Base-by-base conservation (phyloP, 1,140 invertebrate species). In the Trichonephila clavata region DNA sequence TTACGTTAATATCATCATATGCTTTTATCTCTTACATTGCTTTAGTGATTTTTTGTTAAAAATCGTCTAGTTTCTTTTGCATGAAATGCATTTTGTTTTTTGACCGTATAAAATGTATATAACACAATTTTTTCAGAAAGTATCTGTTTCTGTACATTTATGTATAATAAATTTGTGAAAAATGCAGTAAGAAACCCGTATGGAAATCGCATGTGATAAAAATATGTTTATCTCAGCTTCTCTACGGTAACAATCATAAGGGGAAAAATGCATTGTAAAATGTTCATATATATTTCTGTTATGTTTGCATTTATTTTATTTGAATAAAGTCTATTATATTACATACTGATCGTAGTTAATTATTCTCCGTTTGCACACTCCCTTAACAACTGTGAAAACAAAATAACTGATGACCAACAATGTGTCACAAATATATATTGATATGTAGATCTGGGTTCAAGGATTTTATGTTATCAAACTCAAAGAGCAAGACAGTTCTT, bases 271-370 rank as follows among this genome's bases (percentile, higher is more conserved):
- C 65, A 27, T 68, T 68, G 65, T 68, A 68, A 68, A 68, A 68
- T 24, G 10, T n/a, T 27, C 65, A 68, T 68, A 24, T 27, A 24
- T 24, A 27, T 68, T 68, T 68, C n/a, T 10, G n/a, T 68, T 68
- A 14, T 68, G 65, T n/a, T 68, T 68, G 65, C 10, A 10, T 68
- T 68, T 24, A 68, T 1, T 68, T 68, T 24, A 27, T 68, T n/a
- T 24, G 65, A 68, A 68, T 68, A 68, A 68, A 68, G 65, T 68
- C n/a, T 68, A 68, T 24, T n/a, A 68, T 24, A 68, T 27, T 24
- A 68, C 21, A 27, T 10, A 5, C 1, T 50, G 50, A 1, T 13
- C 10, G 50, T 50, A 7, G 50, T 50, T 50, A 1, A 10, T 50
- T 50, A 50, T 50, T 50, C 10, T 50, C 32, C 32, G 4, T 39